phyloP scores from a whole-genome alignment of 2,797 vertebrate genomes.

The Ispidina lecontei region DNA sequence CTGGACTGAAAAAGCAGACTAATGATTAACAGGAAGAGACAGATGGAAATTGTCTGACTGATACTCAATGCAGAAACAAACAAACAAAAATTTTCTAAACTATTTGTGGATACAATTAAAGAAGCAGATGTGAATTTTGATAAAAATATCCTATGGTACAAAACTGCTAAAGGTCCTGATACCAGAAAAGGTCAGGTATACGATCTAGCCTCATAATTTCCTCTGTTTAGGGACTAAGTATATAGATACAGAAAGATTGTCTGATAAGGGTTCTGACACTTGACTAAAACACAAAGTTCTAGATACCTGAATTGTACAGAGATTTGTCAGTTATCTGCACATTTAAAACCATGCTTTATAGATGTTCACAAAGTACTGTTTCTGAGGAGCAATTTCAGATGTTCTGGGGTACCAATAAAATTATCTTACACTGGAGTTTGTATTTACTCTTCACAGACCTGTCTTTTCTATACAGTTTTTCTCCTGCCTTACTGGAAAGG shows the following conservation, averaged over 20 bases:
- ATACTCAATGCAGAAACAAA: background rate
- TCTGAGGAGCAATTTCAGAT: background rate
- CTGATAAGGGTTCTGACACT: background rate
- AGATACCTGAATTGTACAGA: background rate
- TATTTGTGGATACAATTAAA: background rate
- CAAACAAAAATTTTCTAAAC: background rate
- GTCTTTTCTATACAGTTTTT: background rate
- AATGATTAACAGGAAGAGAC: background rate
- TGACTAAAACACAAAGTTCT: background rate
- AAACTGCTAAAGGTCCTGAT: background rate
- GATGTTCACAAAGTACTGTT: background rate
- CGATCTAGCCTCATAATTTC: background rate
- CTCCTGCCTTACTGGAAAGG: background rate
- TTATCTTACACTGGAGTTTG: background rate
- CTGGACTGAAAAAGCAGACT: background rate
- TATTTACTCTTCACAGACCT: background rate
- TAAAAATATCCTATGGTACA: background rate
- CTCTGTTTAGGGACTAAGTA: background rate
- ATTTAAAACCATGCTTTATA: background rate
- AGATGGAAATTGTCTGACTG: constrained; percentile 1
- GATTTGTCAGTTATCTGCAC: background rate
- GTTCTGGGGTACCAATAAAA: background rate
- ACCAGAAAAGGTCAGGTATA: background rate
- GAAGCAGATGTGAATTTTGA: background rate
- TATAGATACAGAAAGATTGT: background rate